Base-by-base conservation (phyloP, 2,797 vertebrate species). In the Sardinella longiceps region DNA sequence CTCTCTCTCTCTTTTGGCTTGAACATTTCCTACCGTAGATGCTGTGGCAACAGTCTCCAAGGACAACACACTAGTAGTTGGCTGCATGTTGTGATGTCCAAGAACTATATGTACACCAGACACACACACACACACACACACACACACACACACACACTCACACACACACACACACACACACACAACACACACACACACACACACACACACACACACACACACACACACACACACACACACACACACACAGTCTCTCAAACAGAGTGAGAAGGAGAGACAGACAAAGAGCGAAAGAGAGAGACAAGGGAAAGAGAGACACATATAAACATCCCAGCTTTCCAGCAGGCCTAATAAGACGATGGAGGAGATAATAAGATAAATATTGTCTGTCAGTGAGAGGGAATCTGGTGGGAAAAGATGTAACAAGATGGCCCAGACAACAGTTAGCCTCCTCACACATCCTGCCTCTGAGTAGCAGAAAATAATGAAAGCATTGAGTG, bases 31-130 rank as follows among this genome's bases (percentile, higher is more conserved):
- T 89, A 82, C 89, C 87, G 88, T 91, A 90, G 88, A 87, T 94
- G 94, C 92, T 95, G 92, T 94, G 90, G 93, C 90, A 93, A 94
- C 93, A 1, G 93, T 95, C 87, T 94, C 93, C 87, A 94, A 92
- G 91, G 90, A 94, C 90, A 94, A 92, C 92, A 94, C 63, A 1
- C 84, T 80, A 90, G 83, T 80, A 90, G 83, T 85, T 92, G 90
- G 88, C 89, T 88, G 86, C 88, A 84, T 60, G 53, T 60, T 83
- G 53, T 84, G 58, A 90, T 82, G 87, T 87, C 84, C 83, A 56
- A 56, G 20, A 56, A 56, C 70, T 15, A 77, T 89, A 50, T 50
- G 15, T 15, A 50, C 91, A 91, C 91, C 89, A 37, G 39, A 87
- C 45, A 53, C 46, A 74, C 63, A 51, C 51, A 80, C 33, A 80